Evolutionary conservation across 2,797 vertebrate genomes (phyloP).

Genomic region (Gallinago stenura): DNA sequence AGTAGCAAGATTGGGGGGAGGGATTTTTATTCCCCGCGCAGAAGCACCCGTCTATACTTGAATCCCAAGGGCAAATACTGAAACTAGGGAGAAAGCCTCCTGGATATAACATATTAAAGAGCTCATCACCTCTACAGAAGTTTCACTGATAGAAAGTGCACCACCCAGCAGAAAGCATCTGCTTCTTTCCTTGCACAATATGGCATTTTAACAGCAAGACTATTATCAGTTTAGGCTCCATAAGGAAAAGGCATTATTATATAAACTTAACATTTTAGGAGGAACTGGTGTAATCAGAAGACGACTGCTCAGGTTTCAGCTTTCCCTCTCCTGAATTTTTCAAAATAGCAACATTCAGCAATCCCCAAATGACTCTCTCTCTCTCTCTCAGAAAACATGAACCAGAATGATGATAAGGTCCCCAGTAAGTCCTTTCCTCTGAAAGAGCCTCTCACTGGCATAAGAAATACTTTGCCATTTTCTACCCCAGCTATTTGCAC

Average conservation of each 20-base stretch:
- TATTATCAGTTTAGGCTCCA: slow-evolving; percentile 1
- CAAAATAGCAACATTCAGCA: slow-evolving; percentile 42
- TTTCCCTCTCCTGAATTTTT: slow-evolving; percentile 1
- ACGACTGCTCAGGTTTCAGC: slow-evolving; percentile 20
- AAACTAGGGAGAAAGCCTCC: background rate
- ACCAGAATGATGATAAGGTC: slow-evolving; percentile 8
- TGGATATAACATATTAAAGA: background rate
- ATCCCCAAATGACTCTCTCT: background rate
- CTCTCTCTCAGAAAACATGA: background rate
- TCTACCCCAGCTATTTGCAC: background rate
- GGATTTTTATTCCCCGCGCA: background rate
- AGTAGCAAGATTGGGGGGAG: background rate
- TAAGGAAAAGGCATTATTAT: slow-evolving; percentile 10
- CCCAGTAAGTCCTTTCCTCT: background rate
- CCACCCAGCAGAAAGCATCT: background rate
- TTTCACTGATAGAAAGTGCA: background rate
- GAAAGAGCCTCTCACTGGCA: background rate
- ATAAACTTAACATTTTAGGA: slow-evolving; percentile 21
- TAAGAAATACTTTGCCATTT: slow-evolving; percentile 23
- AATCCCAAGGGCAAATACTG: background rate
- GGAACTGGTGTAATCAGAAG: background rate
- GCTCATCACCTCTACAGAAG: background rate
- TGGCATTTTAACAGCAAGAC: background rate
- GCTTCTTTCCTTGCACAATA: background rate
- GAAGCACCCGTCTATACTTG: background rate